phyloP scores from a whole-genome alignment of 2,113 vertebrate species.

The Microcebus jonahi region DNA sequence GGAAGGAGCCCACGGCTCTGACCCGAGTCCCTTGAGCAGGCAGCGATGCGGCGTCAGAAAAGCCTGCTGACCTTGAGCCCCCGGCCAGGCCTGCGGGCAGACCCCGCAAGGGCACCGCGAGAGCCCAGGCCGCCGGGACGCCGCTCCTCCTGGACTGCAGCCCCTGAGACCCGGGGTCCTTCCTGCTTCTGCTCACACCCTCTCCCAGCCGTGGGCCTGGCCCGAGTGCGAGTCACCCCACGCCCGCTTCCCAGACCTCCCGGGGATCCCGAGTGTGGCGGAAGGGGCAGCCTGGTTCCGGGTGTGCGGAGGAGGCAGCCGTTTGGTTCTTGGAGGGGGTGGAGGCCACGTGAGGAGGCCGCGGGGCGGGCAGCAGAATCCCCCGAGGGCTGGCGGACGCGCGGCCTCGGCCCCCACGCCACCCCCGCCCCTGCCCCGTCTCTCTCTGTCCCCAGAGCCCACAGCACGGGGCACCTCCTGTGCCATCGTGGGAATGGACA shows the following conservation, averaged over 20 bases:
- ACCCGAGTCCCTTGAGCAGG: neutral
- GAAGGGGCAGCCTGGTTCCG: neutral
- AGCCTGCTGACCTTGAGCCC: accelerated
- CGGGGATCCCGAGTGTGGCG: neutral
- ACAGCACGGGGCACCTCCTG: accelerated
- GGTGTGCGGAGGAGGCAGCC: no score
- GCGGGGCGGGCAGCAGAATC: no score
- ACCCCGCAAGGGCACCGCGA: neutral
- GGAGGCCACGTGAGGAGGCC: no score
- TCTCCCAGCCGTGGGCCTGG: neutral
- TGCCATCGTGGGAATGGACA: neutral
- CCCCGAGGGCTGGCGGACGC: neutral
- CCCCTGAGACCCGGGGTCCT: neutral
- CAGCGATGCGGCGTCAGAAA: neutral
- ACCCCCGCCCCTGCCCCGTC: accelerated
- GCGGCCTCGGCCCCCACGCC: neutral
- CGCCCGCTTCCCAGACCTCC: neutral
- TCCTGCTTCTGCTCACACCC: no score
- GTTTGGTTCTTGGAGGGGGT: no score
- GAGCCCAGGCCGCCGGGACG: accelerated
- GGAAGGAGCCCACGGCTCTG: neutral
- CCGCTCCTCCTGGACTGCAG: neutral
- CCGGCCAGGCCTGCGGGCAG: neutral
- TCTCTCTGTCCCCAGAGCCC: neutral
- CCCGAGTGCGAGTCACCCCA: accelerated